A percentile compares a stretch with the other conserved stretches of the same genome.
These are phyloP conservation scores for Platysternon megacephalum DNA, from an alignment of 2,113 vertebrate genomes.

Conservation along the genomic window DNA sequence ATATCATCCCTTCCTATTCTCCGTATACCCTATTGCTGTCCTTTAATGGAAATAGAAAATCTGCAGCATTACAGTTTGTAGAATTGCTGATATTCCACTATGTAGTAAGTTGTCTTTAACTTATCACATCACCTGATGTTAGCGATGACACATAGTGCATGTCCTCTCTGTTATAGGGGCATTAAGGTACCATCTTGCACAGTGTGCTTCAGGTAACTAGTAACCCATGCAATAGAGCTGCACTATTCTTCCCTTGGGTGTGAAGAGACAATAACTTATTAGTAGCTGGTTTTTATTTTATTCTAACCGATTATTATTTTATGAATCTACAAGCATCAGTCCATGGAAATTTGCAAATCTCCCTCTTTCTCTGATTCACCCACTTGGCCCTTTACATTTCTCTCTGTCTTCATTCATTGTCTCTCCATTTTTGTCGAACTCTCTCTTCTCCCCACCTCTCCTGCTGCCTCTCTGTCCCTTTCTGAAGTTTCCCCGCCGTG, in stretches of 20 bases:
- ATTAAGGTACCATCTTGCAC: rapidly evolving
- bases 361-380: not conserved
- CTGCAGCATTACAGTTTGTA: not conserved
- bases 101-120: not conserved
- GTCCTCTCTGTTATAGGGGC: not conserved
- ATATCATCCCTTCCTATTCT: not conserved
- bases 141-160: not conserved
- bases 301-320: not conserved
- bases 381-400: not conserved
- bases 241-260: not conserved
- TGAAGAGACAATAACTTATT: not conserved
- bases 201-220: not conserved
- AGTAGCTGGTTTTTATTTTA: not conserved
- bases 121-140: not conserved
- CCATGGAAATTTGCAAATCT: not conserved
- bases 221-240: not conserved
- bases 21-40: rapidly evolving
- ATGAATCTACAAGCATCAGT: not conserved
- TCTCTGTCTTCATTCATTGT: not conserved
- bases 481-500: not conserved
- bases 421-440: not conserved
- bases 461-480: not conserved
- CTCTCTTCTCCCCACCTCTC: not conserved
- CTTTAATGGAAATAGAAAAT: not conserved
- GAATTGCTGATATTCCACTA: not conserved